Conservation (phyloP, 2,113 vertebrate genomes). For the Chlamydotis undulata region DNA sequence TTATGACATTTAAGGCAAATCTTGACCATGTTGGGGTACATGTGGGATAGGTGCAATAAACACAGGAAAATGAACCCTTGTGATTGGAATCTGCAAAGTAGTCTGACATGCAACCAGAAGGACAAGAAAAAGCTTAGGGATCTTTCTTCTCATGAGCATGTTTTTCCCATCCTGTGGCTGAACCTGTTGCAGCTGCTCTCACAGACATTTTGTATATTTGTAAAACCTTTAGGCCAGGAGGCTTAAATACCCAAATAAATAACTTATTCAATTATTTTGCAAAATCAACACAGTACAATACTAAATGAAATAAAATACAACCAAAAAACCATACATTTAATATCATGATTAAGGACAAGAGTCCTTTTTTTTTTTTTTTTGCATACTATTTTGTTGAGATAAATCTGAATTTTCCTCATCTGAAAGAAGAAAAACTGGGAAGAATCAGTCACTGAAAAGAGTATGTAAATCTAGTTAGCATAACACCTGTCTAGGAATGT, state of each 20-base stretch:
- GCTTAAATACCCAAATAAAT: neutral
- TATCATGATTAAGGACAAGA: constrained; percentile 4
- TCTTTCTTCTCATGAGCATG: neutral
- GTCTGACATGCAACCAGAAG: neutral
- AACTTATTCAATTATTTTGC: neutral
- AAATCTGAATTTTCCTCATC: neutral
- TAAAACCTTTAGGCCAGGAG: neutral
- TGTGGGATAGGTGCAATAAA: neutral
- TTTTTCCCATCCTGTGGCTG: neutral
- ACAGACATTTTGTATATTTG: neutral
- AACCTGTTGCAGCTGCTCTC: neutral
- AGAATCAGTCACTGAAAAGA: constrained; percentile 4
- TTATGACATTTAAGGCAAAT: neutral
- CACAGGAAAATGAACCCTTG: neutral
- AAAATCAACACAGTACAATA: neutral
- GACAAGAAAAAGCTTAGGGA: neutral
- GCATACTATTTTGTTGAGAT: neutral
- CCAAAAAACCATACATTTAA: neutral
- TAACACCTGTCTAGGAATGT: neutral
- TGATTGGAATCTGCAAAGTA: neutral
- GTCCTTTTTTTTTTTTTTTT: neutral
- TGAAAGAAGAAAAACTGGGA: neutral
- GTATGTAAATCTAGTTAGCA: neutral
- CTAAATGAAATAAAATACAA: neutral
- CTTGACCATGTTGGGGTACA: neutral